phyloP scores from a whole-genome alignment of 2,113 vertebrate genomes.

The Ciconia maguari region DNA sequence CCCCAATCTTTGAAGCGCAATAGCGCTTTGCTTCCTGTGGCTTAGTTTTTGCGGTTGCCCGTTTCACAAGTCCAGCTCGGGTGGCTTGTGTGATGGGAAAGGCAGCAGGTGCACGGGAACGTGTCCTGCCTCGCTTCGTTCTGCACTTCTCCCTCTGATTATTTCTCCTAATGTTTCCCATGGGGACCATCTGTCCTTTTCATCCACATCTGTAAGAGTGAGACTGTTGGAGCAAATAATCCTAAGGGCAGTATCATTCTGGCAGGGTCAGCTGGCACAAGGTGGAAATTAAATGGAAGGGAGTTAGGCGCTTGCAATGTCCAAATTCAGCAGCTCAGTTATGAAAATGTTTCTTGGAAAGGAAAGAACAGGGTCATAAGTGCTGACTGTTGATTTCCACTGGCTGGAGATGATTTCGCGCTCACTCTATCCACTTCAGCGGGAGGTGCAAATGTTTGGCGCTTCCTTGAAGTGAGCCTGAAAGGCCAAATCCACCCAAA shows the following conservation, averaged over 20 bases:
- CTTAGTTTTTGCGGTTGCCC: neutral
- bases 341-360: slow-evolving; percentile 33
- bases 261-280: neutral
- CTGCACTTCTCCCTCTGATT: neutral
- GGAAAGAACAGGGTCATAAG: neutral
- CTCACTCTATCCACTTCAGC: neutral
- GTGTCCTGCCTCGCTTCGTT: neutral
- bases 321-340: slow-evolving; percentile 26
- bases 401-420: neutral
- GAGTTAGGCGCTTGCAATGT: neutral
- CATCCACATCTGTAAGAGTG: neutral
- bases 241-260: neutral
- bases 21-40: neutral
- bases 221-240: slow-evolving; percentile 5
- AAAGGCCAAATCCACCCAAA: neutral
- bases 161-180: neutral
- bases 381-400: neutral
- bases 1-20: neutral
- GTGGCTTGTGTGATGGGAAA: neutral
- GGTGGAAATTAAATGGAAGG: neutral
- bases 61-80: accelerated
- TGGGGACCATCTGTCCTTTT: neutral
- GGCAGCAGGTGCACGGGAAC: neutral
- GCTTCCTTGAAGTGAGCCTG: neutral
- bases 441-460: neutral